phyloP scores from a whole-genome alignment of 2,113 vertebrate species.

The Bathybates hornii region DNA sequence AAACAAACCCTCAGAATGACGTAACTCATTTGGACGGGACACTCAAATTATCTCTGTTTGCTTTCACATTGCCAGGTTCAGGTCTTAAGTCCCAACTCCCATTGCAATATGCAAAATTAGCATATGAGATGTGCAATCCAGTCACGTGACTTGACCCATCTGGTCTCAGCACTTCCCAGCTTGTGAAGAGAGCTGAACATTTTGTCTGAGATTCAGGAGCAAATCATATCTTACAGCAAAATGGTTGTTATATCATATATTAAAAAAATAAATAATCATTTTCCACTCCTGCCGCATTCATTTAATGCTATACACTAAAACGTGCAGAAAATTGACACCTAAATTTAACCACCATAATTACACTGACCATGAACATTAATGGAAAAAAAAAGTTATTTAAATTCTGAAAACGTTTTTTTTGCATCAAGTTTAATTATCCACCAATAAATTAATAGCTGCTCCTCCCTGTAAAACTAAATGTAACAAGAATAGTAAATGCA shows the following conservation, averaged over 20 bases:
- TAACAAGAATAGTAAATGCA: neutral
- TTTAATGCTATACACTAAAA: neutral
- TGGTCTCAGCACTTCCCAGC: neutral
- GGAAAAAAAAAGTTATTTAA: neutral
- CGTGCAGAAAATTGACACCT: neutral
- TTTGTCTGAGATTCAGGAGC: neutral
- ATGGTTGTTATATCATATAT: neutral
- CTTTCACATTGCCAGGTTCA: constrained; percentile 13
- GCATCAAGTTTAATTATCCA: neutral
- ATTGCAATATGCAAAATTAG: constrained; percentile 19
- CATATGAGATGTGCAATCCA: neutral
- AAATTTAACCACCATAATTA: neutral
- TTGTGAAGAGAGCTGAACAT: neutral
- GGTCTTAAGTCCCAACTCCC: constrained; percentile 6
- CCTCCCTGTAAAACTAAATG: neutral
- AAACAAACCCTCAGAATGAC: neutral
- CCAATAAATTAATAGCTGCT: neutral
- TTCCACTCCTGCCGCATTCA: neutral
- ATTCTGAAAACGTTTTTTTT: neutral
- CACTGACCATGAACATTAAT: neutral
- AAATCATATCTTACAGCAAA: neutral
- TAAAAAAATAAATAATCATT: neutral
- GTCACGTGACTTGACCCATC: constrained; percentile 8
- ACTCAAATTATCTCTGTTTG: constrained; percentile 1
- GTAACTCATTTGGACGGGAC: neutral